Percentiles rank a stretch among this genome's conserved stretches.
These are phyloP conservation scores for Phrynocephalus forsythii DNA, from an alignment of 2,797 vertebrate genomes.

Conservation along the genomic window DNA sequence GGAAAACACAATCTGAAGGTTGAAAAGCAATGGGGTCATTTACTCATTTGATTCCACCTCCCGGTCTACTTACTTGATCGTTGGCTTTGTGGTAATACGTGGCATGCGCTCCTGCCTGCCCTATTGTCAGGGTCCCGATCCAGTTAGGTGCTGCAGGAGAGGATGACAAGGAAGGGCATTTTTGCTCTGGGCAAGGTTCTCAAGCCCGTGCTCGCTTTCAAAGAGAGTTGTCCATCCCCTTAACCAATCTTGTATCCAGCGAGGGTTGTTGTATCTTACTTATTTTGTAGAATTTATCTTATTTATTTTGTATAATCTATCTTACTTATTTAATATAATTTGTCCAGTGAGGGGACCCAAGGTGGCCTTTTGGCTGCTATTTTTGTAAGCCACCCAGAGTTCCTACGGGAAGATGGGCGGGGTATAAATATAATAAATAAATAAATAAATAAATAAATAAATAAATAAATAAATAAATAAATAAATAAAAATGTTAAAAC, in stretches of 20 bases:
- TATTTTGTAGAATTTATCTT: too few relatives aligned
- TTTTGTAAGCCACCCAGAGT: too few relatives aligned
- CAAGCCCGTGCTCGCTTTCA: accelerated
- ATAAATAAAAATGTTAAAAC: too few relatives aligned
- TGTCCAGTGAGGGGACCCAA: too few relatives aligned
- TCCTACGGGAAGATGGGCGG: too few relatives aligned
- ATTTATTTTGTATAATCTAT: too few relatives aligned
- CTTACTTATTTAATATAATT: too few relatives aligned
- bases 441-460: too few relatives aligned
- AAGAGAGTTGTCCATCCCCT: neutral
- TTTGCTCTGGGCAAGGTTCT: accelerated
- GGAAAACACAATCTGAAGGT: too few relatives aligned
- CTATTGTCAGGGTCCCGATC: conserved; percentile 88
- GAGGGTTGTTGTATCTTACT: neutral
- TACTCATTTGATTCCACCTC: neutral
- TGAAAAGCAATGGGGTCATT: neutral
- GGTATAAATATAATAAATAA: too few relatives aligned
- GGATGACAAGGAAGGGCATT: neutral
- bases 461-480: too few relatives aligned
- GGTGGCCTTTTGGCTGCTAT: too few relatives aligned
- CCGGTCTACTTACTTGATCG: conserved; percentile 83
- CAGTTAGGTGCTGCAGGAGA: conserved; percentile 81
- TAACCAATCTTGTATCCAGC: neutral
- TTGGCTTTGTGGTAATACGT: conserved; percentile 94
- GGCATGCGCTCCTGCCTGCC: conserved; percentile 89